Conservation (phyloP, 2,888 invertebrate species). For the Listrodromus nycthemerus region DNA sequence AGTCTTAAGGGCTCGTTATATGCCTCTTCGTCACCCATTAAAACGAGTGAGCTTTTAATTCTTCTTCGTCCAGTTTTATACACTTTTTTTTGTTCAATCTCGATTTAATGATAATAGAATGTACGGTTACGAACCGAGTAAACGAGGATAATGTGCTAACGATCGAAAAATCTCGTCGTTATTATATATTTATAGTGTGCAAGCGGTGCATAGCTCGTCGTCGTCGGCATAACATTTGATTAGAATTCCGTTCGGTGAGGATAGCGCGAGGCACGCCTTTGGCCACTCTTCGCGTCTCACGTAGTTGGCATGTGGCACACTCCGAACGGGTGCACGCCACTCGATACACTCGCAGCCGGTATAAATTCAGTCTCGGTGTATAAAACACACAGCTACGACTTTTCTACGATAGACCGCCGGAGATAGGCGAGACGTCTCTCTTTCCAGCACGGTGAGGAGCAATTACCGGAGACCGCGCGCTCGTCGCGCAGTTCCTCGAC, state of each 20-base stretch:
- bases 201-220: slow-evolving; percentile 33
- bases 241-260: slow-evolving; percentile 61
- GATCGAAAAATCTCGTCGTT: slow-evolving; percentile 45
- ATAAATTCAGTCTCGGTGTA: slow-evolving; percentile 11
- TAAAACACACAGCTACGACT: background rate
- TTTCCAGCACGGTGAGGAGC: slow-evolving; percentile 33
- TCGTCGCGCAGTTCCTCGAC: background rate
- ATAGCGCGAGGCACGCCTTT: slow-evolving; percentile 57
- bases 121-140: slow-evolving; percentile 42
- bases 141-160: slow-evolving; percentile 60
- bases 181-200: slow-evolving; percentile 24
- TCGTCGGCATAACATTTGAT: slow-evolving; percentile 61
- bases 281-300: slow-evolving; percentile 68
- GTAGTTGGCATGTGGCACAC: slow-evolving; percentile 72
- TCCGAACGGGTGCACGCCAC: slow-evolving; percentile 58
- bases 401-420: slow-evolving; percentile 28
- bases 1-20: background rate
- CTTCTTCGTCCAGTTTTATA: background rate
- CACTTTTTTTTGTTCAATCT: slow-evolving; percentile 11
- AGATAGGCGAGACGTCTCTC: slow-evolving; percentile 29
- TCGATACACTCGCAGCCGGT: background rate
- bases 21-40: background rate
- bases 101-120: slow-evolving; percentile 44
- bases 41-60: background rate
- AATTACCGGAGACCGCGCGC: slow-evolving; percentile 47